Evolutionary conservation across 2,797 vertebrate species (phyloP), one percentile per base, ranked within the genome.

Genomic region (Amblyopsis hoosieri): DNA sequence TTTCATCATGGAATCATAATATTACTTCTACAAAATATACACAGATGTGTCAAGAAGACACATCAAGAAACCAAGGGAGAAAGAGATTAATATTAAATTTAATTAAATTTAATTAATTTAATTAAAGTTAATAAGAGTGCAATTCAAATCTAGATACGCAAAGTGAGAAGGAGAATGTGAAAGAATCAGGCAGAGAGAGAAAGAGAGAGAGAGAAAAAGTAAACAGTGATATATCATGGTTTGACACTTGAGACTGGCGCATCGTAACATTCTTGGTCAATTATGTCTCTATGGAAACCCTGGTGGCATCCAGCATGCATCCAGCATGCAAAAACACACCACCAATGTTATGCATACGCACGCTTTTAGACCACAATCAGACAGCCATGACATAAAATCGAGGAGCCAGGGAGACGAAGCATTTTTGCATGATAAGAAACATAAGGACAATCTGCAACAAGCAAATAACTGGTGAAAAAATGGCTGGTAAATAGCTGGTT

Each of bases 211-310:
- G 17, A 33, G 45, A 31, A 48, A 68, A 14, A 55, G 67, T 71
- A 69, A 78, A 82, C 65, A 75, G 62, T 71, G 68, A 60, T 76
- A 72, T 49, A 72, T 80, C 66, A 74, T 59, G 15, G 69, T 77
- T 68, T 66, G 15, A 67, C 37, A 56, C 12, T 70, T 56, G 54
- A 0, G 13, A 50, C 54, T 45, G 67, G 62, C 23, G 46, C 54
- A 63, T 75, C 68, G 64, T 53, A 58, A 74, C 69, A 79, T 65
- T 62, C 61, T 56, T n/a, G 15, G 57, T 60, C 55, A 70, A 69
- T 77, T 71, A 57, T 59, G 68, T 77, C 31, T 58, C 74, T 55
- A 66, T 74, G 64, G 74, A 64, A 19, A 77, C 69, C 37, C 37
- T 66, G 57, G 58, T 72, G 68, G 73, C 68, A 58, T 61, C 13